A percentile compares a stretch with the other conserved stretches of the same genome.
Conservation (phyloP, 2,113 vertebrate species). For the Aix galericulata region DNA sequence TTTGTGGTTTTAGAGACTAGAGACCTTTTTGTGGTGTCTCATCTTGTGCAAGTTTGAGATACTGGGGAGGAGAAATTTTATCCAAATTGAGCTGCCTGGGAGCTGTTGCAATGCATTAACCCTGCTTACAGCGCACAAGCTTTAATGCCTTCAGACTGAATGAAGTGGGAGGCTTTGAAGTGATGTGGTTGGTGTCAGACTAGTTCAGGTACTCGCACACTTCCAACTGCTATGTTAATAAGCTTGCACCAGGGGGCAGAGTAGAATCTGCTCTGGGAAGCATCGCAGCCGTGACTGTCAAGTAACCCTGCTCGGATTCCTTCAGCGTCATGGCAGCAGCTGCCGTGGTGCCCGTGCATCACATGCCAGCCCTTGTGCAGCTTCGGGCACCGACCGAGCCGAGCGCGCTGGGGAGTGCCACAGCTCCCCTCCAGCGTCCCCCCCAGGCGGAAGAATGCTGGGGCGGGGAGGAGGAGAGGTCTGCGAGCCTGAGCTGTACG, state of each 20-base stretch:
- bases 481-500: neutral
- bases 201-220: neutral
- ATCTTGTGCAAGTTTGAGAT: neutral
- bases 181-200: neutral
- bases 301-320: neutral
- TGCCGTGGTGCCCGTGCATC: neutral
- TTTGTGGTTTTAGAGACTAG: neutral
- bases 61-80: neutral
- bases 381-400: rapidly evolving
- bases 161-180: neutral
- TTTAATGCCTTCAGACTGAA: neutral
- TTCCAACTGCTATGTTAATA: constrained; percentile 20
- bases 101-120: neutral
- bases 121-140: neutral
- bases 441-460: rapidly evolving
- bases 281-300: neutral
- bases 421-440: neutral
- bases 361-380: rapidly evolving
- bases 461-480: neutral
- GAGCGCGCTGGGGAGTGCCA: neutral
- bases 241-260: constrained; percentile 53
- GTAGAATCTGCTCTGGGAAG: neutral
- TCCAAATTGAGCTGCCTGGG: neutral
- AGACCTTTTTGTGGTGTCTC: neutral
- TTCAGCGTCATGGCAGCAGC: rapidly evolving